Evolutionary conservation across 2,113 vertebrate species (phyloP).

Genomic region (Genyomyrus donnyi): DNA sequence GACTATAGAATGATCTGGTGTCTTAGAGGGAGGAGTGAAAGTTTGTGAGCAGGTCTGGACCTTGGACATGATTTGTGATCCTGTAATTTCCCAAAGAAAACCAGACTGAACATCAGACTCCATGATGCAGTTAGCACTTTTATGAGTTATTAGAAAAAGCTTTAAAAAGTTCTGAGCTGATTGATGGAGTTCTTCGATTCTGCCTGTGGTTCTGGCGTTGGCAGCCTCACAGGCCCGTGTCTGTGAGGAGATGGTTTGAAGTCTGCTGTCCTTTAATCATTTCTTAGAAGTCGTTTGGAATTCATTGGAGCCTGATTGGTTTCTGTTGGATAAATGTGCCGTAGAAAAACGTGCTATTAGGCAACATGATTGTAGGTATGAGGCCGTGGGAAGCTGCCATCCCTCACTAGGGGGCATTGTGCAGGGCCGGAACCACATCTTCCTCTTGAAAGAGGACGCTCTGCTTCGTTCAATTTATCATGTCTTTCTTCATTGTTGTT

Average conservation of each 20-base stretch:
- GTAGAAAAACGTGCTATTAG: constrained; percentile 25
- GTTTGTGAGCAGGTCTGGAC: background rate
- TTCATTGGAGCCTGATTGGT: constrained; percentile 38
- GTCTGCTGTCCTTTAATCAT: constrained; percentile 34
- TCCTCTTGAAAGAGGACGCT: background rate
- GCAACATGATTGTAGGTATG: constrained; percentile 20
- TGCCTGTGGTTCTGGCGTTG: background rate
- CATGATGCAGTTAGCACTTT: background rate
- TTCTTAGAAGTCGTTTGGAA: constrained; percentile 28
- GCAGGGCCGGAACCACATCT: background rate
- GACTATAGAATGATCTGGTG: background rate
- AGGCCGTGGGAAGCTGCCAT: background rate
- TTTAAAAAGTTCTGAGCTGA: constrained; percentile 9
- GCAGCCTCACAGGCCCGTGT: background rate
- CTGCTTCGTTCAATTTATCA: background rate
- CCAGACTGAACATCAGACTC: background rate
- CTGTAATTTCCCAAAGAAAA: background rate
- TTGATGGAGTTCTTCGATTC: constrained; percentile 19
- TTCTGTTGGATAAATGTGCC: constrained; percentile 27
- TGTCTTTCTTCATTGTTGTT: background rate
- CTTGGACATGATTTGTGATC: background rate
- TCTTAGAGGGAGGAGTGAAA: background rate
- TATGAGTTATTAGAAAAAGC: background rate
- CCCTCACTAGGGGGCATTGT: background rate
- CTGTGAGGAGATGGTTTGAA: constrained; percentile 28